Percentiles rank a stretch among this genome's conserved stretches.
These are phyloP conservation scores for Antidorcas marsupialis DNA, from an alignment of 2,113 vertebrate genomes.

Conservation along the genomic window DNA sequence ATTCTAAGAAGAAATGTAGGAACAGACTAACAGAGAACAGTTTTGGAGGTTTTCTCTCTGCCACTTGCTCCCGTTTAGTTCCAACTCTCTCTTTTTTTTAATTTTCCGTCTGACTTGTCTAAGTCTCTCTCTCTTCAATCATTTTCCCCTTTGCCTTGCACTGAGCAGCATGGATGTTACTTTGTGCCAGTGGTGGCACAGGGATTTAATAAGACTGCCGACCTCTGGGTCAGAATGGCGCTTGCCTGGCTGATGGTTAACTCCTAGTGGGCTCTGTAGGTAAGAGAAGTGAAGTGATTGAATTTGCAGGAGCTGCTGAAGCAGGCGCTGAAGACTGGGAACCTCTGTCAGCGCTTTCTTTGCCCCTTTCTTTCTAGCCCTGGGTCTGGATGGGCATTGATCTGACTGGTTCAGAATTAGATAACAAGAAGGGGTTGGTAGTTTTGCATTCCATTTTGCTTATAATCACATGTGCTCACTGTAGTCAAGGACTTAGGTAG, in stretches of 20 bases:
- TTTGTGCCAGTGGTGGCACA: constrained; percentile 39
- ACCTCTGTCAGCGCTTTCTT: not conserved
- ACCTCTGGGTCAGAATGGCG: constrained; percentile 45
- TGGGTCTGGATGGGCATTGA: not conserved
- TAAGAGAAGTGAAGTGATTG: constrained; percentile 21
- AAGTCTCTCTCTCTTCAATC: constrained; percentile 41
- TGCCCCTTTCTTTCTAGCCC: not conserved
- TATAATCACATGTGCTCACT: not conserved
- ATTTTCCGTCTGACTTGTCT: constrained; percentile 34
- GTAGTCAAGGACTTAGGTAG: not conserved
- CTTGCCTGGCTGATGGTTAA: constrained; percentile 60
- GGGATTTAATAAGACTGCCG: constrained; percentile 68
- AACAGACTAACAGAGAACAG: not conserved
- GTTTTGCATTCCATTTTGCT: not conserved
- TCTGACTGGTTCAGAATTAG: not conserved
- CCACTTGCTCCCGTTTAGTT: not conserved
- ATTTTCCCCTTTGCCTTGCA: constrained; percentile 14
- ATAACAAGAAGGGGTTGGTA: not conserved
- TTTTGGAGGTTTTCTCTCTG: not conserved
- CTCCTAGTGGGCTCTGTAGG: constrained; percentile 19
- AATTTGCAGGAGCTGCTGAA: not conserved
- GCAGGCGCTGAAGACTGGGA: not conserved
- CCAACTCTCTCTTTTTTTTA: not conserved
- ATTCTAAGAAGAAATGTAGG: constrained; percentile 8
- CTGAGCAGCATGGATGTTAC: constrained; percentile 15